phyloP scores from a whole-genome alignment of 2,113 vertebrate genomes.

The Corvus hawaiiensis region DNA sequence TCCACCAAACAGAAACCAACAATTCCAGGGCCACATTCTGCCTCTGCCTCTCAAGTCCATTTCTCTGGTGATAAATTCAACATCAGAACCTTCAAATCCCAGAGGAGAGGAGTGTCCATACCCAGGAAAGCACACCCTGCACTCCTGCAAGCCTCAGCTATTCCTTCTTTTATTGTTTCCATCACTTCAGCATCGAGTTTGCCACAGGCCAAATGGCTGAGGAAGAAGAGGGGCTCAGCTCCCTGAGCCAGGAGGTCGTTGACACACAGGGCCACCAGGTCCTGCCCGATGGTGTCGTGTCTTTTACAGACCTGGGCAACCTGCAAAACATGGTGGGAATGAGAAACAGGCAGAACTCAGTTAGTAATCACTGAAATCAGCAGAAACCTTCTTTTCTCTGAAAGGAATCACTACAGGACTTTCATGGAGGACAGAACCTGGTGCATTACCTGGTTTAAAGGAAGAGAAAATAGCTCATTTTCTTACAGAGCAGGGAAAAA shows the following conservation, averaged over 20 bases:
- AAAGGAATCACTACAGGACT: not conserved
- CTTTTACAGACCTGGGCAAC: slow-evolving; percentile 77
- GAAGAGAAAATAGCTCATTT: not conserved
- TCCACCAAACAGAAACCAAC: not conserved
- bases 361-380: not conserved
- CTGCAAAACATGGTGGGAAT: slow-evolving; percentile 46
- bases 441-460: not conserved
- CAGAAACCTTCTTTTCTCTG: not conserved
- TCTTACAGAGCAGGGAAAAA: not conserved
- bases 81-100: not conserved
- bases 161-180: slow-evolving; percentile 72
- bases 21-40: not conserved
- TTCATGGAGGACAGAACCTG: not conserved
- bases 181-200: slow-evolving; percentile 72
- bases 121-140: slow-evolving; percentile 83
- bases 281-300: slow-evolving; percentile 79
- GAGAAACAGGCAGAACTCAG: not conserved
- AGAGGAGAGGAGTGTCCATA: slow-evolving; percentile 23
- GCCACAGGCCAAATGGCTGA: slow-evolving; percentile 79
- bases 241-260: slow-evolving; percentile 86
- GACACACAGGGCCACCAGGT: slow-evolving; percentile 86
- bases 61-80: not conserved
- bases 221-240: slow-evolving; percentile 89
- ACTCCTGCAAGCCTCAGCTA: slow-evolving; percentile 76
- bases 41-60: not conserved